Evolutionary conservation across 2,888 invertebrate species (phyloP).

Genomic region (Amphipyra berbera): DNA sequence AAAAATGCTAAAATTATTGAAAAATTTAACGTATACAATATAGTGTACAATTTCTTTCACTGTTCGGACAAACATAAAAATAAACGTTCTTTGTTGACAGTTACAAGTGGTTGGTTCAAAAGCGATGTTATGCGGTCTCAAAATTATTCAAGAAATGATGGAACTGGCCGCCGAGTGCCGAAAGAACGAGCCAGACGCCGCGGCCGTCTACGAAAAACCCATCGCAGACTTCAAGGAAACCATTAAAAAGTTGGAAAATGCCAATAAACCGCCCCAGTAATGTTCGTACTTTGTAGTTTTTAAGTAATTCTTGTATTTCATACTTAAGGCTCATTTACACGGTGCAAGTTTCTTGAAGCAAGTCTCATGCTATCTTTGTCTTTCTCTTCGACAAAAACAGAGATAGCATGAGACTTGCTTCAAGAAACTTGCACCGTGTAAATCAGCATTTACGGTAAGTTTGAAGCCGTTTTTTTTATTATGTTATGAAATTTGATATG

Average conservation of each 20-base stretch:
- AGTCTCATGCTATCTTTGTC: no score
- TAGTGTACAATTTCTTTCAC: no score
- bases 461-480: conserved; percentile 37
- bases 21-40: no score
- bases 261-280: conserved; percentile 31
- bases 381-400: no score
- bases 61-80: no score
- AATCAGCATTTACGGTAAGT: conserved; percentile 9
- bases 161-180: conserved; percentile 39
- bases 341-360: no score
- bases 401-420: no score
- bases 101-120: conserved; percentile 40
- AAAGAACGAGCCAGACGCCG: conserved; percentile 33
- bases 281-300: conserved; percentile 24
- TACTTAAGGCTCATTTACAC: no score
- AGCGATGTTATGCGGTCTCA: conserved; percentile 37
- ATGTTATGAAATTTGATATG: conserved; percentile 40
- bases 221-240: conserved; percentile 27
- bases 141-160: conserved; percentile 49
- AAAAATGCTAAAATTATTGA: no score
- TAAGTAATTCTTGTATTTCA: conserved; percentile 16
- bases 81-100: conserved; percentile 7
- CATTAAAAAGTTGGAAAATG: conserved; percentile 35
- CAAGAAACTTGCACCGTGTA: no score
- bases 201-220: conserved; percentile 9